Percentiles rank a stretch among this genome's conserved stretches.
Conservation (phyloP, 2,797 vertebrate genomes). For the Labroides dimidiatus region DNA sequence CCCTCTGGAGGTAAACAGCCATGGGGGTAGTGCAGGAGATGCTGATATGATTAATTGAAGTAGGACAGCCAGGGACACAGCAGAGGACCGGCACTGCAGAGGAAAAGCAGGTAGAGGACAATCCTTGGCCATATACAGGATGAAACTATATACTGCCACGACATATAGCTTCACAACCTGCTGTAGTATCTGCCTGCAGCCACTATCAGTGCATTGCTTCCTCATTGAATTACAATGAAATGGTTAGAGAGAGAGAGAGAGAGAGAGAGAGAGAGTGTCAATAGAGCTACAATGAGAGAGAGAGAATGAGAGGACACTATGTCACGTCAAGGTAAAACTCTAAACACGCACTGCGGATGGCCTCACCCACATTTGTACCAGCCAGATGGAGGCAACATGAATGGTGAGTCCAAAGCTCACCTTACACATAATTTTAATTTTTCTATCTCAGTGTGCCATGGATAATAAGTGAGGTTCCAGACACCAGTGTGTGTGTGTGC, state of each 20-base stretch:
- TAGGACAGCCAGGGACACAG: slow-evolving; percentile 78
- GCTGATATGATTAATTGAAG: slow-evolving; percentile 84
- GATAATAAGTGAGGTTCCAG: slow-evolving; percentile 61
- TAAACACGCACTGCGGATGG: slow-evolving; percentile 74
- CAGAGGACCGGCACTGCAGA: slow-evolving; percentile 70
- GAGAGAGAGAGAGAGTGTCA: slow-evolving; percentile 45
- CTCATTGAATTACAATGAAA: slow-evolving; percentile 75
- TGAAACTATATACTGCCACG: slow-evolving; percentile 57
- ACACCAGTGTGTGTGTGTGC: slow-evolving; percentile 39
- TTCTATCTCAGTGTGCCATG: slow-evolving; percentile 61
- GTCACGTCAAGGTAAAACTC: slow-evolving; percentile 77
- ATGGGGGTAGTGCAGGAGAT: slow-evolving; percentile 59
- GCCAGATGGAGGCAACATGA: slow-evolving; percentile 46
- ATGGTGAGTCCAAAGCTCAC: slow-evolving; percentile 61
- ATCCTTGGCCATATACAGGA: slow-evolving; percentile 63
- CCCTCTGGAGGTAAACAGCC: slow-evolving; percentile 78
- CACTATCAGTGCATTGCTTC: slow-evolving; percentile 66
- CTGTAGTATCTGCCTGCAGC: slow-evolving; percentile 64
- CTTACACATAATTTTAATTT: slow-evolving; percentile 72
- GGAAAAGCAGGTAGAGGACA: slow-evolving; percentile 75
- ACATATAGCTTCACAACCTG: slow-evolving; percentile 62
- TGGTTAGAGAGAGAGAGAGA: slow-evolving; percentile 43
- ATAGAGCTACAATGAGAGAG: slow-evolving; percentile 23
- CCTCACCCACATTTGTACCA: slow-evolving; percentile 72
- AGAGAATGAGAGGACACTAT: slow-evolving; percentile 69